These are phyloP conservation scores for Noctua pronuba DNA, from an alignment of 2,888 invertebrate species.

Conservation along the genomic window DNA sequence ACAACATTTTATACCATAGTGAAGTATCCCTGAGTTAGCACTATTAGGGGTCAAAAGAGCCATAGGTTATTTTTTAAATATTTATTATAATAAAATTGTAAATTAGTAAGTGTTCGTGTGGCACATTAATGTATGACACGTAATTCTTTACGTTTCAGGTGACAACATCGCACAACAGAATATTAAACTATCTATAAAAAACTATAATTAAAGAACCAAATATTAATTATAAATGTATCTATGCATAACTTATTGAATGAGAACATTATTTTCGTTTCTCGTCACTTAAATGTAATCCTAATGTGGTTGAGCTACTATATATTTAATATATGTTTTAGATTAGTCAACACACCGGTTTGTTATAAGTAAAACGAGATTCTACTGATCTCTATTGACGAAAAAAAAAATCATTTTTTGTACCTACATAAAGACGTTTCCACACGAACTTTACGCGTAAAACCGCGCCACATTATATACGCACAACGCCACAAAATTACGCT, in stretches of 20 bases:
- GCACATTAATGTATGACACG: conserved; percentile 50
- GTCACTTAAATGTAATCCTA: conserved; percentile 74
- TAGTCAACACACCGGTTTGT: conserved; percentile 69
- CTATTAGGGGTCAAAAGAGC: conserved; percentile 22
- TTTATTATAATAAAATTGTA: conserved; percentile 35
- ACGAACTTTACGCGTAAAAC: conserved; percentile 37
- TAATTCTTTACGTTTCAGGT: conserved; percentile 74
- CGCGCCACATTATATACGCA: conserved; percentile 46
- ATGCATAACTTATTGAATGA: conserved; percentile 87
- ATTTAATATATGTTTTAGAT: conserved; percentile 74
- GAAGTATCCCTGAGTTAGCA: conserved; percentile 25
- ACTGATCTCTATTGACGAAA: conserved; percentile 69
- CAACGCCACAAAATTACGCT: conserved; percentile 34
- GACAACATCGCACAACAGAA: conserved; percentile 81
- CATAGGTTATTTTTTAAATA: conserved; percentile 41
- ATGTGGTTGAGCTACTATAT: conserved; percentile 79
- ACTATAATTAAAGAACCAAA: conserved; percentile 88
- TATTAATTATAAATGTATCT: conserved; percentile 86
- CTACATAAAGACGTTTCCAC: conserved; percentile 62
- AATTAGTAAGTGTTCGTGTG: conserved; percentile 32
- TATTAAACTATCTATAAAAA: conserved; percentile 73
- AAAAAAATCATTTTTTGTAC: conserved; percentile 65
- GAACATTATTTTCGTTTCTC: conserved; percentile 73
- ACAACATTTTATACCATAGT: not conserved
- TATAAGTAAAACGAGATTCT: conserved; percentile 69